Conservation (phyloP, 1,140 invertebrate species). For the Chlorops oryzae region DNA sequence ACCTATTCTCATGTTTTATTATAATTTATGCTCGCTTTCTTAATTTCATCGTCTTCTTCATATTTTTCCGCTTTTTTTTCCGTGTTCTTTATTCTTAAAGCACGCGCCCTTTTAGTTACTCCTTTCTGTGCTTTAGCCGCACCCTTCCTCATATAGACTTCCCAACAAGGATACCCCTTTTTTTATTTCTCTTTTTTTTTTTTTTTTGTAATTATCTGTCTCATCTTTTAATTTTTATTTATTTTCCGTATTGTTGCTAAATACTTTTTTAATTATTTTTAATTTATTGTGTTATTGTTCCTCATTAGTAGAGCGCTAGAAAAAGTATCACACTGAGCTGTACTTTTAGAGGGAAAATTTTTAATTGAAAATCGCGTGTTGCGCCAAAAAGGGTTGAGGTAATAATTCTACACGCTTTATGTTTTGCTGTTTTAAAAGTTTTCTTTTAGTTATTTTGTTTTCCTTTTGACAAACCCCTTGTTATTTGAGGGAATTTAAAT, state of each 20-base stretch:
- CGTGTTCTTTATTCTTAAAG: not conserved
- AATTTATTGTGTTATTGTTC: slow-evolving; percentile 7
- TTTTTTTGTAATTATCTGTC: slow-evolving; percentile 8
- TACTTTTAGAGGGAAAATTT: slow-evolving; percentile 5
- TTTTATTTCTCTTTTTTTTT: slow-evolving; percentile 3
- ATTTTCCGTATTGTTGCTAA: slow-evolving; percentile 6
- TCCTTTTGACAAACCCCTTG: not conserved
- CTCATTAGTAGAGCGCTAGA: slow-evolving; percentile 3
- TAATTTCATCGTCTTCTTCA: not conserved
- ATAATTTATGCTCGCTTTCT: not conserved
- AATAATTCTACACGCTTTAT: not conserved
- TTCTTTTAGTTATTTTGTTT: not conserved
- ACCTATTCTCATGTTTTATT: not conserved
- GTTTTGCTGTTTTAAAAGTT: not conserved
- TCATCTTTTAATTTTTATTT: slow-evolving; percentile 3
- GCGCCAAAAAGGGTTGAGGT: not conserved
- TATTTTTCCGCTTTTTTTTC: not conserved
- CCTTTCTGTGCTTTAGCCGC: too few relatives aligned
- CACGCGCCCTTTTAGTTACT: not conserved
- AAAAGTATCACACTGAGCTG: slow-evolving; percentile 5
- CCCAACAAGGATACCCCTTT: not conserved
- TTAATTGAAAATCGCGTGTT: not conserved
- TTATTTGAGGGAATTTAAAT: not conserved
- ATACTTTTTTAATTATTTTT: slow-evolving; percentile 8
- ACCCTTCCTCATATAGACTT: not conserved